These are phyloP conservation scores for Chunga burmeisteri DNA, from an alignment of 2,113 vertebrate species.

Conservation along the genomic window DNA sequence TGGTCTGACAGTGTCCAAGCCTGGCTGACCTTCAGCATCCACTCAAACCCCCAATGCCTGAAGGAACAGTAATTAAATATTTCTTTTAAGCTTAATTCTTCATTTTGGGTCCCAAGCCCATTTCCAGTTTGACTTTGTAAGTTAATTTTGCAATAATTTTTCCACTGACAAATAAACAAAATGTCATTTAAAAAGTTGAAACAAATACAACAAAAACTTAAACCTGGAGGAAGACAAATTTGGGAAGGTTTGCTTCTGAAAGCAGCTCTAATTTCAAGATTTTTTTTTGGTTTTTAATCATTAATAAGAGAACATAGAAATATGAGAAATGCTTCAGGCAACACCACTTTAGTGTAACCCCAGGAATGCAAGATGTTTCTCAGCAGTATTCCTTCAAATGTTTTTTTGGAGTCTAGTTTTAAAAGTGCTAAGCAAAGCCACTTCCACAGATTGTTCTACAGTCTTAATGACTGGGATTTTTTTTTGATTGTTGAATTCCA, in stretches of 20 bases:
- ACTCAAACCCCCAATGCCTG: not conserved
- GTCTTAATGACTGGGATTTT: not conserved
- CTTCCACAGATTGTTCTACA: not conserved
- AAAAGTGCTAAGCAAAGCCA: not conserved
- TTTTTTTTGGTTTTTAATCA: constrained; percentile 23
- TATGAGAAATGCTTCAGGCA: constrained; percentile 11
- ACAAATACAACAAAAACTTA: not conserved
- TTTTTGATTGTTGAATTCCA: not conserved
- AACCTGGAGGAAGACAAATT: not conserved
- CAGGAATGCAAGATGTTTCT: constrained; percentile 38
- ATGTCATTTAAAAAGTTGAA: not conserved
- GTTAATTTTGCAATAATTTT: constrained; percentile 9
- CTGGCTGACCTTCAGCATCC: not conserved
- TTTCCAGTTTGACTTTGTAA: not conserved
- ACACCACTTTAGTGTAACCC: not conserved
- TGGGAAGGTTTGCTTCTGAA: not conserved
- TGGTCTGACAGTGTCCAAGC: not conserved
- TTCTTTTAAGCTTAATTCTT: not conserved
- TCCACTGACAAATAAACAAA: not conserved
- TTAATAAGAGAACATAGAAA: constrained; percentile 25
- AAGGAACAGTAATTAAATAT: not conserved
- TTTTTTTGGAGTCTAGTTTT: constrained; percentile 17
- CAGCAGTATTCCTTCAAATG: constrained; percentile 11
- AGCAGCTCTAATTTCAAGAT: constrained; percentile 10
- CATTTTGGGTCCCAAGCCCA: not conserved